phyloP scores from a whole-genome alignment of 1,140 invertebrate genomes.

The Luehdorfia chinensis region DNA sequence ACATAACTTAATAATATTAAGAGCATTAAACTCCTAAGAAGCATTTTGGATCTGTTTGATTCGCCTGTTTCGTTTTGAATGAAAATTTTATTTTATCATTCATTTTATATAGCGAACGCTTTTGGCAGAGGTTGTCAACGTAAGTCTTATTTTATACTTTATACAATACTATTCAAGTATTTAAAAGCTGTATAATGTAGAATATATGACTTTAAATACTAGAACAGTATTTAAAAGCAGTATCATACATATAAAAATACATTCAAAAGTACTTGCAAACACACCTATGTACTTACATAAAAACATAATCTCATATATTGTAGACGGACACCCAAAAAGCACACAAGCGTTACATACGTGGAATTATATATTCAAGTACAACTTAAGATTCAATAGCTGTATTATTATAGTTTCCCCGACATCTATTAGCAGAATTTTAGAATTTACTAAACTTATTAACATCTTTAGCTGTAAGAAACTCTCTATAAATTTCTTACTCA shows the following conservation, averaged over 20 bases:
- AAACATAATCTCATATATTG: too few species aligned
- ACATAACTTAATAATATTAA: constrained; percentile 40
- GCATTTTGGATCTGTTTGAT: constrained; percentile 36
- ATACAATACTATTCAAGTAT: too few species aligned
- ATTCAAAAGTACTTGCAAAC: not conserved
- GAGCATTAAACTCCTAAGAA: constrained; percentile 47
- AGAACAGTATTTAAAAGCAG: not conserved
- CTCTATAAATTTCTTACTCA: too few species aligned
- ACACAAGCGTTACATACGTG: too few species aligned
- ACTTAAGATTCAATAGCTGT: too few species aligned
- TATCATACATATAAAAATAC: not conserved
- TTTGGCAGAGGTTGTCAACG: constrained; percentile 23
- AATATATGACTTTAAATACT: not conserved
- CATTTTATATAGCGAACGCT: constrained; percentile 24
- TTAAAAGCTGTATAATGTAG: not conserved
- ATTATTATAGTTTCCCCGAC: too few species aligned
- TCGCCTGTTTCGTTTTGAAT: constrained; percentile 21
- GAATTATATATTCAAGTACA: too few species aligned
- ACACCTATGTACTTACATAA: too few species aligned
- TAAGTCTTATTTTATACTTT: not conserved
- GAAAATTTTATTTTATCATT: constrained; percentile 12
- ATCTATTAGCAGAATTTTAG: too few species aligned
- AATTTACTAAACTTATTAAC: too few species aligned
- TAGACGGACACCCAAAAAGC: too few species aligned
- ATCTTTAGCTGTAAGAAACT: too few species aligned